Evolutionary conservation across 2,888 invertebrate species (phyloP).

Genomic region (Lasioglossum leucozonium): DNA sequence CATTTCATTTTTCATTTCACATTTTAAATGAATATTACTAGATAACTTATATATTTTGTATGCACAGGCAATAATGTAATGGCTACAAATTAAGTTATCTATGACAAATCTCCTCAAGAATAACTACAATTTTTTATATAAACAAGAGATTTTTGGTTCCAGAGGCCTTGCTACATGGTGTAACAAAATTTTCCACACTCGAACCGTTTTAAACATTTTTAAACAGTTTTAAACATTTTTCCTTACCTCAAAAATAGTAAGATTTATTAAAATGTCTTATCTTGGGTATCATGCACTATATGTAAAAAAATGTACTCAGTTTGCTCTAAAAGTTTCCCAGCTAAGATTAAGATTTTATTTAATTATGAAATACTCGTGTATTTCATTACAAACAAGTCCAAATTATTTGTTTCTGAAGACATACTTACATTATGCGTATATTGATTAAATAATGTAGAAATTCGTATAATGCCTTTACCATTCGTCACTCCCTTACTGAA

Average conservation of each 20-base stretch:
- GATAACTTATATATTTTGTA: constrained; percentile 8
- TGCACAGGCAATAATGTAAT: constrained; percentile 5
- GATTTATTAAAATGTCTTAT: background rate
- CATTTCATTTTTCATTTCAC: background rate
- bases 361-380: too few relatives aligned
- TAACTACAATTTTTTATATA: background rate
- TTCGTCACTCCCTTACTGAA: too few relatives aligned
- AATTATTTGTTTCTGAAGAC: background rate
- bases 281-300: background rate
- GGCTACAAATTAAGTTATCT: background rate
- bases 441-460: too few relatives aligned
- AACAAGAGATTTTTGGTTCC: background rate
- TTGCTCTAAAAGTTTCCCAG: background rate
- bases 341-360: background rate
- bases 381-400: too few relatives aligned
- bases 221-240: background rate
- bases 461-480: too few relatives aligned
- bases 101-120: background rate
- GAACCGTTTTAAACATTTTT: background rate
- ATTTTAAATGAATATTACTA: constrained; percentile 4
- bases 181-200: constrained; percentile 1
- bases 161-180: background rate
- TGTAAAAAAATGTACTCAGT: constrained; percentile 8
- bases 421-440: background rate
- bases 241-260: background rate